phyloP scores from a whole-genome alignment of 1,140 invertebrate species.

The Harlomillsia oculata region DNA sequence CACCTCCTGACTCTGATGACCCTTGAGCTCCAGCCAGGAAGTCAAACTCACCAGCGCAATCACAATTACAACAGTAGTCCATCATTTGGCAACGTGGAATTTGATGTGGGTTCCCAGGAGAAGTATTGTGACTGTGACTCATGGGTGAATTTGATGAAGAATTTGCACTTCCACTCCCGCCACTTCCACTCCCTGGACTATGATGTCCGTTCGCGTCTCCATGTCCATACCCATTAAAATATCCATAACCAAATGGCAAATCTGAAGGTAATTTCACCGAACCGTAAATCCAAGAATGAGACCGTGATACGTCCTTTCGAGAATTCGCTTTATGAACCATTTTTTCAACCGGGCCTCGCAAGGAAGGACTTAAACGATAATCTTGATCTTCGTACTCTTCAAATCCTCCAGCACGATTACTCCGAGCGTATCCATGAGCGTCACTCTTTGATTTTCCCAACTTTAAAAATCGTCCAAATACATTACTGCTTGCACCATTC shows the following conservation, averaged over 20 bases:
- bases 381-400: conserved; percentile 27
- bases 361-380: conserved; percentile 23
- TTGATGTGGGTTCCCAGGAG: conserved; percentile 3
- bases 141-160: not conserved
- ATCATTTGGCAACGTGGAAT: conserved; percentile 17
- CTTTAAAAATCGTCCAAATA: conserved; percentile 32
- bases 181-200: conserved; percentile 2
- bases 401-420: conserved; percentile 6
- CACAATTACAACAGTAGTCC: conserved; percentile 19
- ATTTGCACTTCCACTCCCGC: not conserved
- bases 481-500: conserved; percentile 1
- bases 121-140: not conserved
- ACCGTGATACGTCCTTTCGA: conserved; percentile 25
- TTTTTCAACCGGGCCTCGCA: conserved; percentile 18
- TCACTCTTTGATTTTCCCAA: conserved; percentile 35
- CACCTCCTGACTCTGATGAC: not conserved
- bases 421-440: conserved; percentile 14
- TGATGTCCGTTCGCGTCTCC: not conserved
- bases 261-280: conserved; percentile 30
- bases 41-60: conserved; percentile 12
- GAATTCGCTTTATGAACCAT: conserved; percentile 30
- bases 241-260: conserved; percentile 28
- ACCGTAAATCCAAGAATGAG: conserved; percentile 35
- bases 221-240: conserved; percentile 1
- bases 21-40: conserved; percentile 3